Conservation (phyloP, 2,113 vertebrate genomes). For the Aramus guarauna region DNA sequence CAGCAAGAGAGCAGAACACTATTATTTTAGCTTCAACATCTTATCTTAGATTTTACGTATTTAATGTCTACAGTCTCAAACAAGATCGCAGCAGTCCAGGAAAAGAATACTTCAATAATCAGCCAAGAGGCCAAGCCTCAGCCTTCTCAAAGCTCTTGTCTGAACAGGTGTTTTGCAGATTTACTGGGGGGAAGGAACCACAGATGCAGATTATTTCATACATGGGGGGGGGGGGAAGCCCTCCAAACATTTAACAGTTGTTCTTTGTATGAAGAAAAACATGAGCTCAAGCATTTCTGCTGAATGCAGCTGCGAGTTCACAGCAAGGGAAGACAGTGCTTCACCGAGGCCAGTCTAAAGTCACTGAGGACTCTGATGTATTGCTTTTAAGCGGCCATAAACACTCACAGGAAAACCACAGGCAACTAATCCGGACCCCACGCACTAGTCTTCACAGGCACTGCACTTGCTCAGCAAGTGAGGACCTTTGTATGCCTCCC, state of each 20-base stretch:
- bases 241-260: neutral
- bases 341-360: neutral
- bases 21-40: neutral
- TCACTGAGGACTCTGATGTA: accelerated
- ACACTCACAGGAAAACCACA: neutral
- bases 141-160: neutral
- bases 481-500: too few species aligned
- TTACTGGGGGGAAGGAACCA: neutral
- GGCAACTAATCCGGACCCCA: neutral
- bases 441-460: neutral
- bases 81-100: neutral
- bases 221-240: neutral
- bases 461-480: neutral
- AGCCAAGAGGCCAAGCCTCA: neutral
- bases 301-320: neutral
- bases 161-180: neutral
- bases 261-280: neutral
- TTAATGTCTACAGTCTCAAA: neutral
- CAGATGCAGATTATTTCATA: neutral
- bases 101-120: neutral
- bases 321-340: neutral
- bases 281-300: neutral
- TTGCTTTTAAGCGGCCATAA: accelerated
- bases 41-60: neutral
- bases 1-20: neutral